These are phyloP conservation scores for Argya squamiceps DNA, from an alignment of 2,797 vertebrate genomes.

Conservation along the genomic window DNA sequence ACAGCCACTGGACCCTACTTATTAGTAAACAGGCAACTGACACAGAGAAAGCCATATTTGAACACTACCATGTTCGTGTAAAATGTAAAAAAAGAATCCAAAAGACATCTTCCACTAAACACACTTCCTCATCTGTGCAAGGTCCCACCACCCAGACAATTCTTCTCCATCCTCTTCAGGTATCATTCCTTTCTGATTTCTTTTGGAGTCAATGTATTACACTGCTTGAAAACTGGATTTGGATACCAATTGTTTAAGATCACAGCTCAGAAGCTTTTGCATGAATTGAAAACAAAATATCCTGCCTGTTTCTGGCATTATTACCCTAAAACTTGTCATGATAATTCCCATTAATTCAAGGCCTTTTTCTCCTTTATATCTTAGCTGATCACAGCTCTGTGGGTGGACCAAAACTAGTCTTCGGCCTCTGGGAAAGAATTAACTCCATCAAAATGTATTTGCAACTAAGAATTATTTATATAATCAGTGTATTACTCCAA, in stretches of 20 bases:
- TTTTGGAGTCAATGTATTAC: background rate
- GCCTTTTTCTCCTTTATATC: background rate
- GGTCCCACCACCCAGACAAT: background rate
- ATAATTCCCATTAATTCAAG: background rate
- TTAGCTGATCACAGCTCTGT: slow-evolving; percentile 35
- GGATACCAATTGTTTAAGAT: background rate
- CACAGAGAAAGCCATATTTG: background rate
- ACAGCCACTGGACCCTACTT: background rate
- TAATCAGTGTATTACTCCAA: slow-evolving; percentile 60
- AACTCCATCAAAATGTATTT: slow-evolving; percentile 70
- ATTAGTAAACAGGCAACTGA: background rate
- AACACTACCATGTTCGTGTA: background rate
- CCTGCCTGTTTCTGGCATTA: background rate
- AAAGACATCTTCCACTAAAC: background rate
- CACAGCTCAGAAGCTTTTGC: background rate
- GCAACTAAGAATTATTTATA: slow-evolving; percentile 73
- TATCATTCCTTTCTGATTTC: background rate
- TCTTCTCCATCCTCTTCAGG: background rate
- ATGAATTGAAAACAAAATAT: slow-evolving; percentile 16
- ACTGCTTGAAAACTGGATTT: background rate
- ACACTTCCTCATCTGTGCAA: background rate
- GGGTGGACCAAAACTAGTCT: slow-evolving; percentile 52
- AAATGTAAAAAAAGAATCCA: background rate
- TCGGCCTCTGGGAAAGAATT: slow-evolving; percentile 68
- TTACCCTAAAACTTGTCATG: background rate